Conservation (phyloP, 2,888 invertebrate species). For the Psylliodes chrysocephalus region DNA sequence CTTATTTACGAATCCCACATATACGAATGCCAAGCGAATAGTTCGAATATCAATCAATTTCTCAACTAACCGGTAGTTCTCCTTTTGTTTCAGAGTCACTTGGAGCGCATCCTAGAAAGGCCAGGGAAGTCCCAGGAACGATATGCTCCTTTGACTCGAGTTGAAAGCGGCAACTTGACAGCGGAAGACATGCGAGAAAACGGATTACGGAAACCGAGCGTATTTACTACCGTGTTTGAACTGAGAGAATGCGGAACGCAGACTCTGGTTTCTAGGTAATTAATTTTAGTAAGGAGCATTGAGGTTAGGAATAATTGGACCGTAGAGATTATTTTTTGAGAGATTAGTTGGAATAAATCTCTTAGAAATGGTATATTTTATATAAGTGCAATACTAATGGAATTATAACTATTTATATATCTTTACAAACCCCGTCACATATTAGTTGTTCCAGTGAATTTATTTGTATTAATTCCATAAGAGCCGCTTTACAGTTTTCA, state of each 20-base stretch:
- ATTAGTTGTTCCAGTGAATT: no score
- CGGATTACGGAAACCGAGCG: slow-evolving; percentile 65
- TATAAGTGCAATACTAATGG: no score
- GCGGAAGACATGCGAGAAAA: slow-evolving; percentile 73
- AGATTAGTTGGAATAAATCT: background rate
- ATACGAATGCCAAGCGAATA: background rate
- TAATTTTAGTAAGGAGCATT: no score
- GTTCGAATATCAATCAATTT: background rate
- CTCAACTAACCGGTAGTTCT: background rate
- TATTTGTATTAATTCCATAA: no score
- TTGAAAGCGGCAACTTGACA: slow-evolving; percentile 72
- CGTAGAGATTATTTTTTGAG: no score
- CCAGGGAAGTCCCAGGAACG: slow-evolving; percentile 71
- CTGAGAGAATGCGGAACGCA: slow-evolving; percentile 77
- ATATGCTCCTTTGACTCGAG: slow-evolving; percentile 61
- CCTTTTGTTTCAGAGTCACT: slow-evolving; percentile 74
- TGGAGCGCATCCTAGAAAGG: slow-evolving; percentile 87
- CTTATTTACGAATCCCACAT: no score
- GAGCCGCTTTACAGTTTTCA: no score
- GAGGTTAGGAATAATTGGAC: no score
- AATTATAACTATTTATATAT: no score
- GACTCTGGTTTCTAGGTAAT: slow-evolving; percentile 69
- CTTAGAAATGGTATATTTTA: no score
- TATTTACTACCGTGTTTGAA: slow-evolving; percentile 89
- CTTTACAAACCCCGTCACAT: no score